phyloP scores from a whole-genome alignment of 2,888 invertebrate genomes.

The Acrocyrtus sp. region DNA sequence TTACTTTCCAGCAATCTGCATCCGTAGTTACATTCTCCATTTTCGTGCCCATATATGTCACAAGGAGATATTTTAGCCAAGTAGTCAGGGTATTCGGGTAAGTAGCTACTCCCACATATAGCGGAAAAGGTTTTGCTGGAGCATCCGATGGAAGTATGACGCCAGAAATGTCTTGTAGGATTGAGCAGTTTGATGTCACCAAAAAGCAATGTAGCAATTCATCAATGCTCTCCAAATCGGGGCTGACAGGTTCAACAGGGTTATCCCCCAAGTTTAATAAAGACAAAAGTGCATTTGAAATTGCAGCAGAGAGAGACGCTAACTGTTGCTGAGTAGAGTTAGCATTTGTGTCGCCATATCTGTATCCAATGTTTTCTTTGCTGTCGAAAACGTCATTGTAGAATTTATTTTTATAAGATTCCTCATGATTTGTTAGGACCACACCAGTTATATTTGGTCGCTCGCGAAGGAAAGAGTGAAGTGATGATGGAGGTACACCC shows the following conservation, averaged over 20 bases:
- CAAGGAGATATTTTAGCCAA: conserved; percentile 73
- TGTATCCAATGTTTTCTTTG: conserved; percentile 1
- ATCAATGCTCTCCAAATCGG: conserved; percentile 69
- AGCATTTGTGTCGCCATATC: neutral
- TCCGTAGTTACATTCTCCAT: conserved; percentile 64
- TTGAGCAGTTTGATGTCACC: conserved; percentile 75
- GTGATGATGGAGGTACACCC: conserved; percentile 60
- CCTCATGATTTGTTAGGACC: conserved; percentile 15
- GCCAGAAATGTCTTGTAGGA: conserved; percentile 68
- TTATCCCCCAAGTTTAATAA: neutral
- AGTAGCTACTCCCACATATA: conserved; percentile 74
- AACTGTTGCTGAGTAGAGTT: conserved; percentile 74
- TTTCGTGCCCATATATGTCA: conserved; percentile 69
- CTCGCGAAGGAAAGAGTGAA: conserved; percentile 23
- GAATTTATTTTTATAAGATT: conserved; percentile 4
- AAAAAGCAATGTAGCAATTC: conserved; percentile 84
- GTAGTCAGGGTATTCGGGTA: conserved; percentile 69
- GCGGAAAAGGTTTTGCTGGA: conserved; percentile 67
- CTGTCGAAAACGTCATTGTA: conserved; percentile 31
- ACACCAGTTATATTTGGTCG: conserved; percentile 1
- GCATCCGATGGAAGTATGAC: neutral
- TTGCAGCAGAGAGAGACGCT: conserved; percentile 73
- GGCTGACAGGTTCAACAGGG: neutral
- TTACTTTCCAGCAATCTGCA: conserved; percentile 67
- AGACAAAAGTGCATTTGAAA: conserved; percentile 73